A percentile compares a stretch with the other conserved stretches of the same genome.
Conservation (phyloP, 2,888 invertebrate species). For the Gastracanthus pulcherrimus region DNA sequence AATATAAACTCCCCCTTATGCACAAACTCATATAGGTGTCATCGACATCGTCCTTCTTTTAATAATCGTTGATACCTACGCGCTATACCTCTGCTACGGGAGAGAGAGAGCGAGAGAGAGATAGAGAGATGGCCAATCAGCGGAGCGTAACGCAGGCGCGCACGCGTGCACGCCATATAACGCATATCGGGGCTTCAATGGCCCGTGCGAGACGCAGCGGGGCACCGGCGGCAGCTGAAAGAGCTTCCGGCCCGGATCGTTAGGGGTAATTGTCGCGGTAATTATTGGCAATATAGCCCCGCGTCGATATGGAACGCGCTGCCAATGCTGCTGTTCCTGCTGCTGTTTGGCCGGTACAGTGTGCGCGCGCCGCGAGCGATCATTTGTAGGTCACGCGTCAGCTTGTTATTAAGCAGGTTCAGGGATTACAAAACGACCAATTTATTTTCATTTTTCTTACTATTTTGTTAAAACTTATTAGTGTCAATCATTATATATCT, state of each 20-base stretch:
- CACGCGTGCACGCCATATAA: neutral
- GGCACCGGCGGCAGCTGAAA: neutral
- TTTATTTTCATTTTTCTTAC: too few relatives aligned
- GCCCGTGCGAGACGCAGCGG: slow-evolving; percentile 3
- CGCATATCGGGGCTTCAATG: slow-evolving; percentile 19
- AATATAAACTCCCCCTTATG: too few relatives aligned
- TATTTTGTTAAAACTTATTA: too few relatives aligned
- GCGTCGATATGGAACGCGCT: slow-evolving; percentile 2
- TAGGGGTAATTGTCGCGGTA: slow-evolving; percentile 48
- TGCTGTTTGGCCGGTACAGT: neutral
- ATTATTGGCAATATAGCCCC: slow-evolving; percentile 46
- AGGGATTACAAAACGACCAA: too few relatives aligned
- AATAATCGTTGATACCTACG: neutral
- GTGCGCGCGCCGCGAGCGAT: neutral
- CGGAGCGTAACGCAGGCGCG: neutral
- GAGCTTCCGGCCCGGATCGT: slow-evolving; percentile 43
- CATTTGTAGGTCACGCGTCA: neutral
- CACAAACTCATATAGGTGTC: neutral
- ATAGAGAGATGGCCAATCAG: slow-evolving; percentile 31
- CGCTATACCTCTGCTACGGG: neutral
- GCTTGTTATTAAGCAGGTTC: too few relatives aligned
- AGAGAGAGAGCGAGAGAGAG: neutral
- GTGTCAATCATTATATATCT: too few relatives aligned
- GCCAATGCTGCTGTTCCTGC: too few relatives aligned
- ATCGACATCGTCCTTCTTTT: neutral